Percentiles rank a stretch among this genome's conserved stretches.
These are phyloP conservation scores for Oryzias woworae DNA, from an alignment of 2,113 vertebrate genomes.

Conservation along the genomic window DNA sequence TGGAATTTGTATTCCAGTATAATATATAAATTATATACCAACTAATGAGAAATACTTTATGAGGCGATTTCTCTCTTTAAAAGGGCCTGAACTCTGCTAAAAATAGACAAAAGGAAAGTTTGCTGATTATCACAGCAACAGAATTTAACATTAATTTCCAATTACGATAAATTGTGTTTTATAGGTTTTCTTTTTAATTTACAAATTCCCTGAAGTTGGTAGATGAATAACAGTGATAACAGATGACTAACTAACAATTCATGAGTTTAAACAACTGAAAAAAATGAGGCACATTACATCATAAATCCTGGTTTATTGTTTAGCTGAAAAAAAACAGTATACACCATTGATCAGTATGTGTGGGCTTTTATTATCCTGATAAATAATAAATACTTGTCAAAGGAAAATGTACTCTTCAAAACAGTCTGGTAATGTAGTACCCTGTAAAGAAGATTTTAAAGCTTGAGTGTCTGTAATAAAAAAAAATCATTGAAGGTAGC, in stretches of 20 bases:
- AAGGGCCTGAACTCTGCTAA: background rate
- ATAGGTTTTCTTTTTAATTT: background rate
- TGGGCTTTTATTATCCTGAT: conserved; percentile 26
- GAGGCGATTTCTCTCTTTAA: too few species aligned
- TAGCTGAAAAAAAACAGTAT: conserved; percentile 27
- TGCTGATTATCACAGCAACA: conserved; percentile 5
- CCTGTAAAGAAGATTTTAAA: background rate
- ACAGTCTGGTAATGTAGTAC: background rate
- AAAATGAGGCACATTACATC: conserved; percentile 9
- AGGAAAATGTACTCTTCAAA: background rate
- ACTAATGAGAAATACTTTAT: too few species aligned
- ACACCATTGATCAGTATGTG: conserved; percentile 16
- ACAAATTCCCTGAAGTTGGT: conserved; percentile 12
- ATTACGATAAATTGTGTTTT: conserved; percentile 33
- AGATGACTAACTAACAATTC: conserved; percentile 32
- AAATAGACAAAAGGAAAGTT: background rate
- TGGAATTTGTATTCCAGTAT: too few species aligned
- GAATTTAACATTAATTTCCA: conserved; percentile 19
- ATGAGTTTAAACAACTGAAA: conserved; percentile 22
- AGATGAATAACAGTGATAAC: conserved; percentile 14
- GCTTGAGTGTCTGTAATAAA: too few species aligned
- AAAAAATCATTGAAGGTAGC: too few species aligned
- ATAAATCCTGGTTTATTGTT: conserved; percentile 14
- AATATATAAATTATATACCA: too few species aligned
- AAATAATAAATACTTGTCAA: conserved; percentile 13